A percentile compares a stretch with the other conserved stretches of the same genome.
These are phyloP conservation scores for Chrysolina americana DNA, from an alignment of 2,888 invertebrate genomes.

Conservation along the genomic window DNA sequence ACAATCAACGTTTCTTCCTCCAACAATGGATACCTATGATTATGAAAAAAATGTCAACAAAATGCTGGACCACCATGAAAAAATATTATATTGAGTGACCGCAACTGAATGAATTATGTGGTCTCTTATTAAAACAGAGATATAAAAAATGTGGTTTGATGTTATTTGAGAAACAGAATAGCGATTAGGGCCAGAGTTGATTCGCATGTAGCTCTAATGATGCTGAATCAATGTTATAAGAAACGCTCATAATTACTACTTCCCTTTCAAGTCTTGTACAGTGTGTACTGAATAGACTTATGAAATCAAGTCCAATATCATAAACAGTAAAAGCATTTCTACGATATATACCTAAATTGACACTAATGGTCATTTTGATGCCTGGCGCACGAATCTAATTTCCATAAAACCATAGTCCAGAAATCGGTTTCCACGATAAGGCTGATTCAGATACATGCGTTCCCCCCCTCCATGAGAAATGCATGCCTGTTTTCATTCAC, in stretches of 20 bases:
- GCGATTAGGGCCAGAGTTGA: constrained; percentile 1
- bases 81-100: constrained; percentile 2
- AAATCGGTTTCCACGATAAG: too few relatives aligned
- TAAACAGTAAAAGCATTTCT: not conserved
- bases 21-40: not conserved
- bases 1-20: not conserved
- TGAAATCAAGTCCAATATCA: not conserved
- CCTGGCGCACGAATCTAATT: too few relatives aligned
- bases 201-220: not conserved
- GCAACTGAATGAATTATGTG: constrained; percentile 8
- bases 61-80: constrained; percentile 11
- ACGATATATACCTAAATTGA: too few relatives aligned
- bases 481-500: too few relatives aligned
- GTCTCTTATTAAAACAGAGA: constrained; percentile 1
- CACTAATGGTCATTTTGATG: too few relatives aligned
- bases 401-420: too few relatives aligned
- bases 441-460: too few relatives aligned
- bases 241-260: not conserved
- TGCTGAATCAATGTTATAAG: not conserved
- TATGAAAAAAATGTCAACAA: constrained; percentile 6
- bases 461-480: too few relatives aligned
- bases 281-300: not conserved
- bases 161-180: not conserved
- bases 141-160: not conserved
- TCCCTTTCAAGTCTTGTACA: not conserved